These are phyloP conservation scores for Elgaria multicarinata DNA, from an alignment of 2,113 vertebrate species.

Conservation along the genomic window DNA sequence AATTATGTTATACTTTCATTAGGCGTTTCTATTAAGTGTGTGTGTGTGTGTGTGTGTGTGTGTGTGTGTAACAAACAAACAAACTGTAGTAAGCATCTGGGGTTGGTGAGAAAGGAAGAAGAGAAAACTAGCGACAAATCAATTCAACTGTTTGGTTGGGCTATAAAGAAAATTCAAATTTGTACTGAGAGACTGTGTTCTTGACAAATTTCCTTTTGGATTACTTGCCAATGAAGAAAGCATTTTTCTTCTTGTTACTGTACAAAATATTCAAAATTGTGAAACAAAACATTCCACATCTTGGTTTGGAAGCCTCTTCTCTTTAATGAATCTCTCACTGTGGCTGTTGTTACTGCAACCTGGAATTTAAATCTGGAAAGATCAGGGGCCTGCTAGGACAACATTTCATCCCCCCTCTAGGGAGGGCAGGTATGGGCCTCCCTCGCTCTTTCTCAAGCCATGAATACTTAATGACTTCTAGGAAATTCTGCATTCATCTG, in stretches of 20 bases:
- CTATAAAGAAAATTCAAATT: slow-evolving; percentile 19
- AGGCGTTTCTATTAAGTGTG: background rate
- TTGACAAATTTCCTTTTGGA: slow-evolving; percentile 1
- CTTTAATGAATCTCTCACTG: background rate
- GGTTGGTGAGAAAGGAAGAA: background rate
- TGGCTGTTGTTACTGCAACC: background rate
- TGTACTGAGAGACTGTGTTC: slow-evolving; percentile 6
- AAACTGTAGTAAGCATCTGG: background rate
- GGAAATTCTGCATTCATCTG: background rate
- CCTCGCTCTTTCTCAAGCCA: background rate
- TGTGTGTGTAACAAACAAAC: background rate
- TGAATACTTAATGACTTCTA: background rate
- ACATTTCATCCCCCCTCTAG: background rate
- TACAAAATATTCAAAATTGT: slow-evolving; percentile 6
- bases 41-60: too few relatives aligned
- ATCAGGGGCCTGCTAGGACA: background rate
- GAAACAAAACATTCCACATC: background rate
- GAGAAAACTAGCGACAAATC: background rate
- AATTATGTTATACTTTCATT: background rate
- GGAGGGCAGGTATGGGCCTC: background rate
- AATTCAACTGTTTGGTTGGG: background rate
- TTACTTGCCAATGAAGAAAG: slow-evolving; percentile 7
- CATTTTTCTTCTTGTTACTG: slow-evolving; percentile 11
- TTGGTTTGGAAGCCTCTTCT: background rate
- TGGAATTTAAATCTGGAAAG: background rate